These are phyloP conservation scores for Phacellophora camtschatica DNA, from an alignment of 30 jellyfish, hydroid and myxozoan species.

Conservation along the genomic window DNA sequence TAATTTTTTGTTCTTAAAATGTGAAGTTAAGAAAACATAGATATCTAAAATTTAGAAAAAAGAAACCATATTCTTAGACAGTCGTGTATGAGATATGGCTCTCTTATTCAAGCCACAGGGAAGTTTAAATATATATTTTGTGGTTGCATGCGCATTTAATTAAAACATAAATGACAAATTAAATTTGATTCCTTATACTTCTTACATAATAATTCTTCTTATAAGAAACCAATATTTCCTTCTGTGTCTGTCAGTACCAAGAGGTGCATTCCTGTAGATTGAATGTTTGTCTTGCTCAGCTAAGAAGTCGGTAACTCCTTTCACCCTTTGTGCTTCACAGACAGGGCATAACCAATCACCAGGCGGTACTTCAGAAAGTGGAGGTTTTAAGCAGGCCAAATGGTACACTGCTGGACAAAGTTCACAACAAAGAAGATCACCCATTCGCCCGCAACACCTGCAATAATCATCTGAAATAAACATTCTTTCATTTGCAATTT, in stretches of 20 bases:
- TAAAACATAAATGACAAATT: no score
- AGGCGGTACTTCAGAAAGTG: slow-evolving; percentile 87
- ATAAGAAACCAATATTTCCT: slow-evolving; percentile 86
- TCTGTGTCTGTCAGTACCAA: slow-evolving; percentile 89
- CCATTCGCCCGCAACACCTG: slow-evolving; percentile 95
- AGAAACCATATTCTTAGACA: no score
- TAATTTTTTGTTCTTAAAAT: no score
- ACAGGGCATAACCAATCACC: slow-evolving; percentile 97
- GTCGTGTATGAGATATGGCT: no score
- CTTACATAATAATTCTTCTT: slow-evolving; percentile 88
- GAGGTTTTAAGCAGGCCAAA: slow-evolving; percentile 92
- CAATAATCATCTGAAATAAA: slow-evolving; percentile 95
- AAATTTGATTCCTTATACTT: no score
- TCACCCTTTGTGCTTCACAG: slow-evolving; percentile 84
- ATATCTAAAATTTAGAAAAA: no score
- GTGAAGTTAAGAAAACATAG: no score
- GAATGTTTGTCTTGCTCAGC: slow-evolving; percentile 79
- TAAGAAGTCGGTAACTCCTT: slow-evolving; percentile 89
- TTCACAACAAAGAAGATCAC: slow-evolving; percentile 93
- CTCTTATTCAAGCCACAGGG: no score
- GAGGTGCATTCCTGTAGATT: slow-evolving; percentile 81
- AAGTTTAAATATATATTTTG: no score
- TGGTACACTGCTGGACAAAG: slow-evolving; percentile 97
- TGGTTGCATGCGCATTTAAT: no score
- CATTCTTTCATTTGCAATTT: slow-evolving; percentile 90